Percentiles rank a stretch among this genome's conserved stretches.
Evolutionary conservation across 2,113 vertebrate genomes (phyloP).

Genomic region (Erythrocebus patas): DNA sequence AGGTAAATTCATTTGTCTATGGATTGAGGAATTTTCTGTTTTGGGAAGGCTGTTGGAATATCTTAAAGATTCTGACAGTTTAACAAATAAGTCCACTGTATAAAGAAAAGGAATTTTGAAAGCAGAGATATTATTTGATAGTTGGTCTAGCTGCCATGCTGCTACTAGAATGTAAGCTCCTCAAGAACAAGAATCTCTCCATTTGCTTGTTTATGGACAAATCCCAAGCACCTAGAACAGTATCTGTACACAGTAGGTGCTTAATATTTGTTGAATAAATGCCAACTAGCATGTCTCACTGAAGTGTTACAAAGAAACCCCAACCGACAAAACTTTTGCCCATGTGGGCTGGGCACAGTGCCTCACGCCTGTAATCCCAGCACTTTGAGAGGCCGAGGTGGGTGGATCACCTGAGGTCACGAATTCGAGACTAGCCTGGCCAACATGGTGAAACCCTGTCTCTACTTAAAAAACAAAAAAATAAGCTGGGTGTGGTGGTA

Average conservation of each 20-base stretch:
- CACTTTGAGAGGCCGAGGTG: too few species aligned
- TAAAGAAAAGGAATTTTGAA: slow-evolving; percentile 32
- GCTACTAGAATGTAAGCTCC: slow-evolving; percentile 39
- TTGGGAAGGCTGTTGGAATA: slow-evolving; percentile 20
- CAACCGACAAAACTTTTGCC: background rate
- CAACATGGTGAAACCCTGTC: too few species aligned
- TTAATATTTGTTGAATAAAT: slow-evolving; percentile 38
- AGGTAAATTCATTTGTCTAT: slow-evolving; percentile 32
- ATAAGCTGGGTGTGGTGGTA: too few species aligned
- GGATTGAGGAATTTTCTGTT: background rate
- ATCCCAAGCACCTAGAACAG: background rate
- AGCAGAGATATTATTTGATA: slow-evolving; percentile 17
- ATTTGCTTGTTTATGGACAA: background rate
- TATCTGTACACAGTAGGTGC: background rate
- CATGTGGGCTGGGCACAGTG: background rate
- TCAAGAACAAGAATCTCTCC: background rate
- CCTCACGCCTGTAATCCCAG: too few species aligned
- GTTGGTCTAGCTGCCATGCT: background rate
- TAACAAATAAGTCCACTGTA: slow-evolving; percentile 43
- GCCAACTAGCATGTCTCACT: background rate
- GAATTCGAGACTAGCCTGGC: too few species aligned
- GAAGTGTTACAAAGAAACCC: background rate
- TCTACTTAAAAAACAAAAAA: too few species aligned
- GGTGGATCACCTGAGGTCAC: too few species aligned
- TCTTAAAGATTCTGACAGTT: slow-evolving; percentile 60